Percentiles rank a stretch among this genome's conserved stretches.
Conservation (phyloP, 2,888 invertebrate genomes). For the Hirtodrosophila trivittata region DNA sequence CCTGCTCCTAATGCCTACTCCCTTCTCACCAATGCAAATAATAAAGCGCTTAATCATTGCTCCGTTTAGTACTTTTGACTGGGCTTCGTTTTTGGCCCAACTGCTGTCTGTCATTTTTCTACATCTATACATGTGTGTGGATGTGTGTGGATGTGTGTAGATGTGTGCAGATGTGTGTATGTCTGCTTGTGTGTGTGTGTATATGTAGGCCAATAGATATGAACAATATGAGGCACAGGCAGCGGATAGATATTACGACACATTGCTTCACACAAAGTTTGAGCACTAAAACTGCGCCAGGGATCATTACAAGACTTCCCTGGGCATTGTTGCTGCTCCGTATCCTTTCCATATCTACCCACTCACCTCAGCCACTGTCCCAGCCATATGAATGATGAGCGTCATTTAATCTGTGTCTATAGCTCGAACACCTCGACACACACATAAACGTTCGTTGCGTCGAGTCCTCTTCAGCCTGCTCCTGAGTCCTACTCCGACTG, state of each 20-base stretch:
- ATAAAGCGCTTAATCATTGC: conserved; percentile 79
- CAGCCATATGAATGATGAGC: conserved; percentile 77
- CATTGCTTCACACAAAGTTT: conserved; percentile 66
- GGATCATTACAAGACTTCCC: conserved; percentile 69
- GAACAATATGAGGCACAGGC: conserved; percentile 55
- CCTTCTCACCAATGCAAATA: conserved; percentile 56
- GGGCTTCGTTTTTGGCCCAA: conserved; percentile 33
- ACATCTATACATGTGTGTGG: background rate
- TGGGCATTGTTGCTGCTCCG: conserved; percentile 9
- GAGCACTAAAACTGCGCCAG: conserved; percentile 72
- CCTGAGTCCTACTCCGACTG: background rate
- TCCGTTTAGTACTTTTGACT: conserved; percentile 75
- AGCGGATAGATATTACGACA: conserved; percentile 79
- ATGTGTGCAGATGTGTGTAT: conserved; percentile 23
- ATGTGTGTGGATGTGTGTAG: conserved; percentile 8
- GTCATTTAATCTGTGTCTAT: conserved; percentile 77
- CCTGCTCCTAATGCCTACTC: conserved; percentile 10
- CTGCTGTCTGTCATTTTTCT: conserved; percentile 65
- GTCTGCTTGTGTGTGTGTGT: conserved; percentile 8
- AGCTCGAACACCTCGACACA: conserved; percentile 68
- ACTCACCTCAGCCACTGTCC: conserved; percentile 11
- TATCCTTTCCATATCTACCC: background rate
- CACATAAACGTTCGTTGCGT: conserved; percentile 56
- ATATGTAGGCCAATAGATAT: conserved; percentile 46
- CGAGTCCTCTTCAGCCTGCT: conserved; percentile 10